Evolutionary conservation across 1,140 invertebrate genomes (phyloP).

Genomic region (Nephotettix cincticeps): DNA sequence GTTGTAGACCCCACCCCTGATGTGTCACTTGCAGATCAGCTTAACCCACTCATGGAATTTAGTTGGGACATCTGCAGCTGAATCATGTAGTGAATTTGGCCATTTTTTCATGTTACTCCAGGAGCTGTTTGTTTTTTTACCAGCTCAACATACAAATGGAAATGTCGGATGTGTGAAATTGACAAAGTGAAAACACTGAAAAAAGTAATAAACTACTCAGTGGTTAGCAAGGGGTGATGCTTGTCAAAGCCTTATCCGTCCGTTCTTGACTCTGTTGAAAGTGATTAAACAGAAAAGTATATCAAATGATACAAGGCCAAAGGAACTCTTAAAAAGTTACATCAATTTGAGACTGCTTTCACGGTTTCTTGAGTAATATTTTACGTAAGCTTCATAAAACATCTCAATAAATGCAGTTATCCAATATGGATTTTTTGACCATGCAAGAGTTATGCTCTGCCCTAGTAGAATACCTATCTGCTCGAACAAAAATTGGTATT

Average conservation of each 20-base stretch:
- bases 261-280: slow-evolving; percentile 5
- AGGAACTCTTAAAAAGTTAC: slow-evolving; percentile 23
- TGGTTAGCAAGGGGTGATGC: slow-evolving; percentile 26
- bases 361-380: slow-evolving; percentile 26
- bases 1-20: no score
- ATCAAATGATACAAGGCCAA: slow-evolving; percentile 15
- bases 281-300: slow-evolving; percentile 10
- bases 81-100: no score
- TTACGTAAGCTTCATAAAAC: background rate
- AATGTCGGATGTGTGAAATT: slow-evolving; percentile 7
- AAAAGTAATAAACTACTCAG: slow-evolving; percentile 20
- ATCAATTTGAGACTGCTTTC: slow-evolving; percentile 31
- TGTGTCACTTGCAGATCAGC: no score
- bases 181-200: slow-evolving; percentile 22
- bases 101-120: no score
- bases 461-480: background rate
- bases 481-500: background rate
- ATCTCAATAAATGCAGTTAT: background rate
- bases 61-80: no score
- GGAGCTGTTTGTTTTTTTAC: no score
- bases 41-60: no score
- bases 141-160: slow-evolving; percentile 12
- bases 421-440: background rate
- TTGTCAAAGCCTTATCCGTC: slow-evolving; percentile 26
- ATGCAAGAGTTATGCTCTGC: background rate